Evolutionary conservation across 2,797 vertebrate genomes (phyloP), one percentile per base, ranked within the genome.

Genomic region (Morelia viridis): DNA sequence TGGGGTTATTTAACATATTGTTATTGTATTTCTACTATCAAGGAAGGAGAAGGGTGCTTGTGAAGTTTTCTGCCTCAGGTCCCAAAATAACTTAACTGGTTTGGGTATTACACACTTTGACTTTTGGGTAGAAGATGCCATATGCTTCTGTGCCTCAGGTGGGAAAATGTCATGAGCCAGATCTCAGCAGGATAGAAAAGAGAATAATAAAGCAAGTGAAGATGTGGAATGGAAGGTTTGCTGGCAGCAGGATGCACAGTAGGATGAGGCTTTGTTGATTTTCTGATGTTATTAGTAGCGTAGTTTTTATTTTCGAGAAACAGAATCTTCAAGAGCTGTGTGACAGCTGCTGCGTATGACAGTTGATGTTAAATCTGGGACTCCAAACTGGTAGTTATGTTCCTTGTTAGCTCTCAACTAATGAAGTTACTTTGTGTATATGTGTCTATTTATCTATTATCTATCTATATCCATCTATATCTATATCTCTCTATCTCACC

Each of bases 281-380:
- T 41, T 57, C 22, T 46, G 53, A 31, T 28, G 58, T 50, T 68
- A 85, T 50, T 89, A 56, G 28, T 31, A 64, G 19, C 35, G 65
- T 17, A n/a, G n/a, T 57, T 92, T 86, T 85, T 89, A 85, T 62
- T 56, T 85, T 31, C 53, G 19, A 89, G 71, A 85, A 92, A 41
- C 31, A 85, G 31, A 83, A 60, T 50, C 88, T 85, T 65, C 80
- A 28, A 31, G 62, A 89, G 35, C 11, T 28, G 50, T 85, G 61
- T 19, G 50, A 65, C 87, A 88, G 87, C 35, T 65, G 5, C 76
- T 84, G 58, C 28, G 4, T 83, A 85, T 68, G 76, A 68, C 76
- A 84, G 91, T 60, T 92, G 91, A 89, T 64, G 80, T 89, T 58
- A 71, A 88, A 89, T 89, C 61, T 92, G 80, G 87, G 91, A 68